Evolutionary conservation across 1,140 invertebrate genomes (phyloP), one percentile per base, ranked within the genome.

Genomic region (Onthophagus taurus): DNA sequence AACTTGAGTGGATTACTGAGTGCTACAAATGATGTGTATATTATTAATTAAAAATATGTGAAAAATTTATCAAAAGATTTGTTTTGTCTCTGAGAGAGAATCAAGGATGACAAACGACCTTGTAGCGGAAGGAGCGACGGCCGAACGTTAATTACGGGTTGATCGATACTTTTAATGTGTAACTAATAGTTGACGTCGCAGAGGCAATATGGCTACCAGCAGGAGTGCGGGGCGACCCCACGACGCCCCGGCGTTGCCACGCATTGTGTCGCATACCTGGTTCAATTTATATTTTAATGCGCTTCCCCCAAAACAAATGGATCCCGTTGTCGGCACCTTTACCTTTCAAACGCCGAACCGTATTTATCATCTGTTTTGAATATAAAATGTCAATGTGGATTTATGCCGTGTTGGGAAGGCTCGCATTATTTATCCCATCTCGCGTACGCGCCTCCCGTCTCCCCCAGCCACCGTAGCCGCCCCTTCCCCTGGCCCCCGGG

Each of bases 241-340:
- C 34, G 34, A 34, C 23, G 44, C 38, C 49, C 43, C 48, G 51
- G 46, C 45, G 41, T 45, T 53, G 50, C 56, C 52, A 50, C 49
- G 54, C 52, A 58, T 58, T 58, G 57, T 61, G 59, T 58, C 53
- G 49, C 57, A 52, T 56, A 59, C 57, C 57, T 59, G 55, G 45
- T 48, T 59, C 55, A 49, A 59, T 54, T 60, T 60, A 55, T 60
- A 61, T 60, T 59, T 59, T 58, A 59, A 61, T 61, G 55, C 55
- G 54, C 58, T 61, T 61, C 49, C 49, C 52, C 55, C 58, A 60
- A 61, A 62, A 62, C 60, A 62, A 62, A 62, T 62, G 59, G 53
- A 53, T 50, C 50, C 58, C 52, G 53, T 57, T 55, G 60, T 58
- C 60, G 58, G 60, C 34, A 24, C 48, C 51, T 57, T 53, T 48